These are phyloP conservation scores for Saimiri boliviensis DNA, from an alignment of 2,113 vertebrate genomes.

Conservation along the genomic window DNA sequence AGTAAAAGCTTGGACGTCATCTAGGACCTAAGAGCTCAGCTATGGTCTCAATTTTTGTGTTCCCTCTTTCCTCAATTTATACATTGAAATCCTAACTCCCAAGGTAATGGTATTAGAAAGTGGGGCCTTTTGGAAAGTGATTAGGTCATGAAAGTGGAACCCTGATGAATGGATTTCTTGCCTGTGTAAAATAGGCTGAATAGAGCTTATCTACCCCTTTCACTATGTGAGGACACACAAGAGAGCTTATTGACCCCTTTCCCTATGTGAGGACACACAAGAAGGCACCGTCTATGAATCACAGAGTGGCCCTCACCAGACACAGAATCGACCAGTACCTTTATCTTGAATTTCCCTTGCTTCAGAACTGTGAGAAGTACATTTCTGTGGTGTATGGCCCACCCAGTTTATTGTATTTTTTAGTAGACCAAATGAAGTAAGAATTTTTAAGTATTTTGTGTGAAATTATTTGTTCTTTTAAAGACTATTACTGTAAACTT, in stretches of 20 bases:
- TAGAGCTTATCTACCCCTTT: not conserved
- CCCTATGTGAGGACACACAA: not conserved
- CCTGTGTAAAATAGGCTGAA: not conserved
- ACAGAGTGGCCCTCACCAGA: too few species aligned
- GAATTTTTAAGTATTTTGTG: not conserved
- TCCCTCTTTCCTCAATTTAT: not conserved
- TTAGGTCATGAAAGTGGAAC: not conserved
- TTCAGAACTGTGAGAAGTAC: not conserved
- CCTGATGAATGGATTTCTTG: not conserved
- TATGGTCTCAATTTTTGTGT: not conserved
- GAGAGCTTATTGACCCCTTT: too few species aligned
- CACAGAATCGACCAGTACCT: not conserved
- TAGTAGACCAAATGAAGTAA: not conserved
- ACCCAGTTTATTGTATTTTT: not conserved
- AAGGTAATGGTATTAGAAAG: not conserved
- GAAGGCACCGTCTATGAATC: not conserved
- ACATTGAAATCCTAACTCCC: not conserved
- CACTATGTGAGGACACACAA: too few species aligned
- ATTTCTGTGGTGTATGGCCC: not conserved
- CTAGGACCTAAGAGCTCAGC: not conserved
- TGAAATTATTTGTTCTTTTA: constrained; percentile 32
- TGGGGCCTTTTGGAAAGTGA: too few species aligned
- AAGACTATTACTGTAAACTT: constrained; percentile 38
- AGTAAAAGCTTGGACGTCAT: not conserved
- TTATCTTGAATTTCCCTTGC: not conserved